These are phyloP conservation scores for Chrosomus eos DNA, from an alignment of 2,797 vertebrate species.

Conservation along the genomic window DNA sequence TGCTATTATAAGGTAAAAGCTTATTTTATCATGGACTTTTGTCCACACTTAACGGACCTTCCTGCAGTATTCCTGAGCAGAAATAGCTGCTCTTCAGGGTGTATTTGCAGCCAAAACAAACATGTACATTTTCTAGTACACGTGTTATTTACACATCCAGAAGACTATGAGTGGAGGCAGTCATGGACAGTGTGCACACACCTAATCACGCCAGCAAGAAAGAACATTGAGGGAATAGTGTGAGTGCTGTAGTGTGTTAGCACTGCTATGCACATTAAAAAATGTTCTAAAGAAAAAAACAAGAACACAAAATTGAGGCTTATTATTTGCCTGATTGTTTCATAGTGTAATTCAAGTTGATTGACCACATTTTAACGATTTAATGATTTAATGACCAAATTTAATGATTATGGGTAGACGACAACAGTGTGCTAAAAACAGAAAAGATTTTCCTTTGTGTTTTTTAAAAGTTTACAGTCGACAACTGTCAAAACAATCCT, in stretches of 20 bases:
- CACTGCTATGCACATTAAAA: neutral
- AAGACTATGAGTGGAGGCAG: constrained; percentile 34
- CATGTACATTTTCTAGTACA: constrained; percentile 50
- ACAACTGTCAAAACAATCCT: neutral
- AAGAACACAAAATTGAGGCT: neutral
- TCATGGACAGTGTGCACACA: constrained; percentile 2
- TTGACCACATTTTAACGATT: neutral
- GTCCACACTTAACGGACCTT: neutral
- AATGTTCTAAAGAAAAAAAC: neutral
- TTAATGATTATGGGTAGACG: neutral
- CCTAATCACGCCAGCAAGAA: neutral
- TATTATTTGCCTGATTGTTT: neutral
- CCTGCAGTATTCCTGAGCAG: constrained; percentile 31
- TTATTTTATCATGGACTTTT: neutral
- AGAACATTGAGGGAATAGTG: neutral
- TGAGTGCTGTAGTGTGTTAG: neutral
- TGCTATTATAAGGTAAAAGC: neutral
- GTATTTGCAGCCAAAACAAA: constrained; percentile 62
- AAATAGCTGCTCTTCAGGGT: constrained; percentile 43
- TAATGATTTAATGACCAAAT: too few species aligned
- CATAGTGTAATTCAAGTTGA: neutral
- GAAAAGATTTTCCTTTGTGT: neutral
- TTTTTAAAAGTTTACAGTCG: neutral
- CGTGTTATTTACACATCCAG: constrained; percentile 52
- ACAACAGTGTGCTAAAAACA: neutral